Base-by-base conservation (phyloP, 1,140 invertebrate species). In the Ephestia elutella region DNA sequence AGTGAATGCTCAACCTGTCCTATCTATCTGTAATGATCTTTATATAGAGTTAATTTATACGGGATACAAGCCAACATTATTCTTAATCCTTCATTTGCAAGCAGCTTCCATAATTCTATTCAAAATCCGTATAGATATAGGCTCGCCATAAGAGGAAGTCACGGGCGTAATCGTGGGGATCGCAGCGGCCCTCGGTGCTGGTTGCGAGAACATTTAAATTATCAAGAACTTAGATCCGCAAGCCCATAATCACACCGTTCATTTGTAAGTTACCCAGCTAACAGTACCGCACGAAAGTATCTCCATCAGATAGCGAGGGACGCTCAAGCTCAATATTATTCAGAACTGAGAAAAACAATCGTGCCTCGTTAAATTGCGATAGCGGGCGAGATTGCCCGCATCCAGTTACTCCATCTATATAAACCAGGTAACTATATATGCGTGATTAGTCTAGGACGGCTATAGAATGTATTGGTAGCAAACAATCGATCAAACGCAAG, bases 281-380 rank as follows among this genome's bases (percentile, higher is more conserved):
- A 82, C 77, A 80, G 81, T 82, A 83, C 75, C 62, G 74, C 65
- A 57, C 70, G 66, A 58, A 82, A 79, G 75, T 81, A 87, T 87
- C 82, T 67, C 75, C 71, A 85, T 86, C 82, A 76, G 85, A 87
- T 87, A 81, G 61, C 65, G 38, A 64, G 61, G 66, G 69, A 78
- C 70, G 69, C 70, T 77, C 73, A 80, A 71, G 74, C 71, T 80
- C 78, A 82, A 87, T 87, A 87, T 86, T 87, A 87, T 87, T 85
- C 81, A 87, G 78, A 86, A 82, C 77, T 82, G 71, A 80, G 82
- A 87, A 87, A 87, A 87, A 86, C 82, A 87, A 83, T 86, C 81
- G 85, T 87, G 82, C 60, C 78, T 86, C 82, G 82, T 87, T 87
- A 87, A 86, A 80, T 70, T 78, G 71, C 63, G 81, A 86, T 86